These are phyloP conservation scores for Paramormyrops kingsleyae DNA, from an alignment of 2,113 vertebrate species.

Conservation along the genomic window DNA sequence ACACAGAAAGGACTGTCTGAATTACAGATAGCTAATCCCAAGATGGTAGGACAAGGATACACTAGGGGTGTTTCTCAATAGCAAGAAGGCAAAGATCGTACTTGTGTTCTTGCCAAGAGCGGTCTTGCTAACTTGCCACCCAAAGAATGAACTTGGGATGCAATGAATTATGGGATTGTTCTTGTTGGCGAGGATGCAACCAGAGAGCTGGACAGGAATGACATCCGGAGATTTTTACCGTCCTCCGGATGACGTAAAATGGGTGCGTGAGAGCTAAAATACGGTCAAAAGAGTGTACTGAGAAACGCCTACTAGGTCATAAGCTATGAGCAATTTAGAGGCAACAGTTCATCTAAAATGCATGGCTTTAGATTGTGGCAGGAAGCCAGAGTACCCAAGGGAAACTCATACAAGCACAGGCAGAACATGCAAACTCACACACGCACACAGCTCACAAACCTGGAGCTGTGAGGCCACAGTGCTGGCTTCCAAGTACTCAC, in stretches of 20 bases:
- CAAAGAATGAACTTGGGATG: not conserved
- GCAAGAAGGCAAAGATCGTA: not conserved
- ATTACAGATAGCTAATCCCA: not conserved
- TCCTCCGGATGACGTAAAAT: not conserved
- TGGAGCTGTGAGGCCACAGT: not conserved
- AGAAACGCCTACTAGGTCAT: not conserved
- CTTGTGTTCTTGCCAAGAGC: not conserved
- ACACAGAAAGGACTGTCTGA: not conserved
- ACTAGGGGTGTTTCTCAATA: not conserved
- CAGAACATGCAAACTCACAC: not conserved
- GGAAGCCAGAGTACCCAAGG: not conserved
- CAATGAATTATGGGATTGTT: not conserved
- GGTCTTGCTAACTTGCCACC: not conserved
- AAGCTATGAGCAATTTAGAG: not conserved
- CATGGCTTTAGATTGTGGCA: not conserved
- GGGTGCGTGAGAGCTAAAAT: not conserved
- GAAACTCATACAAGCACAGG: not conserved
- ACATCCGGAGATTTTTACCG: not conserved
- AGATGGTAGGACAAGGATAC: not conserved
- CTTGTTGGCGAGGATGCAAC: not conserved
- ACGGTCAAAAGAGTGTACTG: not conserved
- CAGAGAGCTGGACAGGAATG: not conserved
- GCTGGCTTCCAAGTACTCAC: not conserved
- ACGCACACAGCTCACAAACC: not conserved
- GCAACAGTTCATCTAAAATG: not conserved